Percentiles rank a stretch among this genome's conserved stretches.
Evolutionary conservation across 2,797 vertebrate genomes (phyloP).

Genomic region (Eulemur mongoz): DNA sequence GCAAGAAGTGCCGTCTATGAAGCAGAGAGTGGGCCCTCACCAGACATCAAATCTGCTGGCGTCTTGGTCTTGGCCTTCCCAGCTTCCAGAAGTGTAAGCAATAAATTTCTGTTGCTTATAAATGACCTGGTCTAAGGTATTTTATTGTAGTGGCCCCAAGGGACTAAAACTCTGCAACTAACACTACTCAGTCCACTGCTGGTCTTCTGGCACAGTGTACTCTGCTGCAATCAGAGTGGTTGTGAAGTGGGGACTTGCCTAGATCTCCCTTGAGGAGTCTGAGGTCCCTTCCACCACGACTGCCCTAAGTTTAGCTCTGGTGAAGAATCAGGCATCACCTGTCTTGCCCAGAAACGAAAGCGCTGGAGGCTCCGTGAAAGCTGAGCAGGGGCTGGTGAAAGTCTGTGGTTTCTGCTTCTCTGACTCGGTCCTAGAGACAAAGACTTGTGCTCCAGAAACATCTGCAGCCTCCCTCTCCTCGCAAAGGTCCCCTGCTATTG

Average conservation of each 20-base stretch:
- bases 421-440: not conserved
- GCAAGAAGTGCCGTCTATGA: not conserved
- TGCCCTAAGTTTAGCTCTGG: not conserved
- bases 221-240: not conserved
- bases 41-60: not conserved
- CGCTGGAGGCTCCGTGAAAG: not conserved
- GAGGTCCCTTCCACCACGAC: not conserved
- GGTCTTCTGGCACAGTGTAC: fast-evolving
- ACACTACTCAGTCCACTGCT: not conserved
- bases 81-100: not conserved
- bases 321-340: not conserved
- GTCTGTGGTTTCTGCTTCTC: not conserved
- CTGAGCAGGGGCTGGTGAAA: not conserved
- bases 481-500: not conserved
- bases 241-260: not conserved
- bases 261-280: not conserved
- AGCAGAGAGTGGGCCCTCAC: not conserved
- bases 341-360: not conserved
- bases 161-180: not conserved
- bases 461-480: not conserved
- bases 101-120: not conserved
- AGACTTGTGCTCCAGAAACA: not conserved
- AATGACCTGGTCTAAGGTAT: not conserved
- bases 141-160: not conserved
- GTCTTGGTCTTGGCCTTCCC: not conserved